Evolutionary conservation across 2,888 invertebrate species (phyloP).

Genomic region (Drosophila robusta): DNA sequence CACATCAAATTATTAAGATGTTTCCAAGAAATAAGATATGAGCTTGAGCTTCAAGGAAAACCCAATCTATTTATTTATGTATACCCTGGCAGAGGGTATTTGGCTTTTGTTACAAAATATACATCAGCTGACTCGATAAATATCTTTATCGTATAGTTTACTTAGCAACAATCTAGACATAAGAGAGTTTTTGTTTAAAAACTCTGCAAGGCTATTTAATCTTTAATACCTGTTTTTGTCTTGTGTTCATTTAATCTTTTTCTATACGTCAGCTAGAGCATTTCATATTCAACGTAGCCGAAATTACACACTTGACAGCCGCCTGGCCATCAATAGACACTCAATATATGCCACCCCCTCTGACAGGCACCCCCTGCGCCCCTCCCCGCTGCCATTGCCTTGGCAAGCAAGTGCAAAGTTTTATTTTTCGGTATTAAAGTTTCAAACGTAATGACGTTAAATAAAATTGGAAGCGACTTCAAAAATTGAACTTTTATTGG

Average conservation of each 20-base stretch:
- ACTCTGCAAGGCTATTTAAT: too few relatives aligned
- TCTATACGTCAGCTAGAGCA: constrained; percentile 21
- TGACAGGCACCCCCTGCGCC: background rate
- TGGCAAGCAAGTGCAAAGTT: constrained; percentile 49
- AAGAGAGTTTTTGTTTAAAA: too few relatives aligned
- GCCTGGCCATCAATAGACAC: constrained; percentile 61
- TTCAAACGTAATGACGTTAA: constrained; percentile 78
- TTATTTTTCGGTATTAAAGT: constrained; percentile 70
- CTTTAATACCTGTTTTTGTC: too few relatives aligned
- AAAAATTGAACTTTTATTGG: constrained; percentile 77
- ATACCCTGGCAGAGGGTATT: too few relatives aligned
- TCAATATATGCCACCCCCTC: constrained; percentile 9
- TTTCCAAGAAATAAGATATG: background rate
- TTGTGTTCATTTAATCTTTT: constrained; percentile 1
- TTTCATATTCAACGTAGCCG: constrained; percentile 26
- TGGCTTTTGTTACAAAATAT: too few relatives aligned
- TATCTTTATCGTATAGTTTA: too few relatives aligned
- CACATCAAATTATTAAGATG: background rate
- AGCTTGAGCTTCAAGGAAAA: background rate
- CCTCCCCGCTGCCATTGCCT: background rate
- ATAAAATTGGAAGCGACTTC: constrained; percentile 77
- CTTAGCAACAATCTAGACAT: too few relatives aligned
- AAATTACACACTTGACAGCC: constrained; percentile 56
- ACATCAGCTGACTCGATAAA: too few relatives aligned
- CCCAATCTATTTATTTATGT: background rate